phyloP scores from a whole-genome alignment of 2,113 vertebrate genomes.

The Enhydra lutris region DNA sequence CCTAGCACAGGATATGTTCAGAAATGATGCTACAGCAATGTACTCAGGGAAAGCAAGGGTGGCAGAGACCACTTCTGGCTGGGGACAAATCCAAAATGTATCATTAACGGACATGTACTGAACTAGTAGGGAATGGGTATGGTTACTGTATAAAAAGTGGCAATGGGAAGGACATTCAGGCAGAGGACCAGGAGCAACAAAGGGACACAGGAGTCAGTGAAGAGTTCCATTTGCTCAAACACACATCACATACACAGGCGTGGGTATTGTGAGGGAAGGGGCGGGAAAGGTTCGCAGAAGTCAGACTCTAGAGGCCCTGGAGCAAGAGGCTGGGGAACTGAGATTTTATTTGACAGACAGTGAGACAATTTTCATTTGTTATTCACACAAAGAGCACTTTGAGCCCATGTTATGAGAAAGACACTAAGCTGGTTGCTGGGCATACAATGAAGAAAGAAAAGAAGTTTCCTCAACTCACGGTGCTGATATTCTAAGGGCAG shows the following conservation, averaged over 20 bases:
- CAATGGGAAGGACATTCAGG: background rate
- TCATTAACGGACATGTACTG: background rate
- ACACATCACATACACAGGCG: fast-evolving
- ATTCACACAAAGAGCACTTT: background rate
- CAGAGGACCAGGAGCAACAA: background rate
- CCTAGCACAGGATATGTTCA: background rate
- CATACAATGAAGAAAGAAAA: background rate
- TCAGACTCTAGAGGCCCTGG: background rate
- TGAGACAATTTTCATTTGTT: background rate
- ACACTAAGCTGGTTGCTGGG: background rate
- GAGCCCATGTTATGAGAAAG: background rate
- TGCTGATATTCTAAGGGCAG: background rate
- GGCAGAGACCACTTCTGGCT: background rate
- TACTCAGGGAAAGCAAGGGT: background rate
- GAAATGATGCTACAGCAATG: background rate
- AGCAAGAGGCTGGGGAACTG: background rate
- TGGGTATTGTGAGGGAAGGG: background rate
- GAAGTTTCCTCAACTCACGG: background rate
- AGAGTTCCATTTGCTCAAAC: background rate
- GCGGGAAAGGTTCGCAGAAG: background rate
- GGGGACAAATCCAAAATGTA: background rate
- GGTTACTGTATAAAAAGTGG: background rate
- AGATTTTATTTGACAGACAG: background rate
- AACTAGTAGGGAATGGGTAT: background rate
- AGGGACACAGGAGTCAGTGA: fast-evolving